Percentiles rank a stretch among this genome's conserved stretches.
Evolutionary conservation across 2,888 invertebrate species (phyloP).

Genomic region (Euphydryas editha): DNA sequence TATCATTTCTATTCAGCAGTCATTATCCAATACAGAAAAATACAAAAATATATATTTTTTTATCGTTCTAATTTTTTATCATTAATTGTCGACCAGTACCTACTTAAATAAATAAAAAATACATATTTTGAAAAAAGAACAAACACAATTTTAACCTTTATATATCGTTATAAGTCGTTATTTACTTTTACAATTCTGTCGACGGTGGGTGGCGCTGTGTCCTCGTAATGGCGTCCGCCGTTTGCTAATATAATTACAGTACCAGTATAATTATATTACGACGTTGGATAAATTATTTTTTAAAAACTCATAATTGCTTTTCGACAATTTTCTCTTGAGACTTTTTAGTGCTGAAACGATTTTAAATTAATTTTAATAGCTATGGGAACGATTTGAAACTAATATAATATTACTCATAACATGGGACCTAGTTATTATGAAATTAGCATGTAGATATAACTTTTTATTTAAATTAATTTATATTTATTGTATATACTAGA

Average conservation of each 20-base stretch:
- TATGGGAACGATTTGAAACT: background rate
- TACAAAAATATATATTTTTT: too few species aligned
- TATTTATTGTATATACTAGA: too few species aligned
- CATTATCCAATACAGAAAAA: too few species aligned
- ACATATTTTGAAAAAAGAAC: too few species aligned
- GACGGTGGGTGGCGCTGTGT: constrained; percentile 40
- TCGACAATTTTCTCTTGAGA: constrained; percentile 5
- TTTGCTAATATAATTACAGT: constrained; percentile 42
- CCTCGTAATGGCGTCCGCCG: constrained; percentile 40
- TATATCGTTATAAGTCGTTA: background rate
- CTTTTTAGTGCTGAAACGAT: background rate
- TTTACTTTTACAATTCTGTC: background rate
- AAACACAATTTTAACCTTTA: background rate
- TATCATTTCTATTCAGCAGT: too few species aligned
- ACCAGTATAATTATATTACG: constrained; percentile 21
- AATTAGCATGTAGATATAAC: background rate
- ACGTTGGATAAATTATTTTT: constrained; percentile 9
- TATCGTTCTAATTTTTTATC: too few species aligned
- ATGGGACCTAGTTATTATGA: background rate
- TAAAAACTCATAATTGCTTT: constrained; percentile 2
- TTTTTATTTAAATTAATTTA: background rate
- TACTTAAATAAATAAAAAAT: too few species aligned
- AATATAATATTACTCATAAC: background rate
- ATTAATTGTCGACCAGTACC: too few species aligned
- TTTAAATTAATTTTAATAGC: background rate